These are phyloP conservation scores for Platerodrilus igneus DNA, from an alignment of 2,888 invertebrate species.

Conservation along the genomic window DNA sequence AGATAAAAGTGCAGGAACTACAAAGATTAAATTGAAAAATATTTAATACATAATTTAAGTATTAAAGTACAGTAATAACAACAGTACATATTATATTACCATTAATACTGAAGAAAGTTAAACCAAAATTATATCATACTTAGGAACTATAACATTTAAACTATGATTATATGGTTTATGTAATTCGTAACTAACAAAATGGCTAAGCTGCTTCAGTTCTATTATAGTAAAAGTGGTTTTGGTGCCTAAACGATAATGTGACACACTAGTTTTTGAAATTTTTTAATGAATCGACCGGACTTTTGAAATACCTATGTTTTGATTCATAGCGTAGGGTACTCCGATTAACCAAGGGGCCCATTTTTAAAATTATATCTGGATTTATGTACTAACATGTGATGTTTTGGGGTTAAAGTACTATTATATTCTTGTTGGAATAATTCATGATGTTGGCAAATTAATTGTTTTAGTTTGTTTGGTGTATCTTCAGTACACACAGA, in stretches of 20 bases:
- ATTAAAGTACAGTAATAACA: too few relatives aligned
- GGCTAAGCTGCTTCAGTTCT: too few relatives aligned
- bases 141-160: too few relatives aligned
- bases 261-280: conserved; percentile 14
- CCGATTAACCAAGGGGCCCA: conserved; percentile 14
- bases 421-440: conserved; percentile 11
- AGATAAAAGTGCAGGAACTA: too few relatives aligned
- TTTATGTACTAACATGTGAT: conserved; percentile 17
- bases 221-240: too few relatives aligned
- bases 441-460: conserved; percentile 12
- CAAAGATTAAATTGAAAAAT: too few relatives aligned
- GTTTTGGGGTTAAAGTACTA: conserved; percentile 13
- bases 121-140: too few relatives aligned
- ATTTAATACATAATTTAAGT: too few relatives aligned
- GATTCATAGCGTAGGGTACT: conserved; percentile 15
- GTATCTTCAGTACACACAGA: conserved; percentile 6
- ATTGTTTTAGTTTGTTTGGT: conserved; percentile 4
- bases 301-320: conserved; percentile 17
- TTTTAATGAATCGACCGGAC: conserved; percentile 11
- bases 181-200: too few relatives aligned
- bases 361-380: conserved; percentile 12
- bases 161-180: too few relatives aligned
- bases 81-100: too few relatives aligned
- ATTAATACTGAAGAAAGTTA: too few relatives aligned
- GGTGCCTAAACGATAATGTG: conserved; percentile 14